These are phyloP conservation scores for Orussus abietinus DNA, from an alignment of 1,140 invertebrate genomes.

Conservation along the genomic window DNA sequence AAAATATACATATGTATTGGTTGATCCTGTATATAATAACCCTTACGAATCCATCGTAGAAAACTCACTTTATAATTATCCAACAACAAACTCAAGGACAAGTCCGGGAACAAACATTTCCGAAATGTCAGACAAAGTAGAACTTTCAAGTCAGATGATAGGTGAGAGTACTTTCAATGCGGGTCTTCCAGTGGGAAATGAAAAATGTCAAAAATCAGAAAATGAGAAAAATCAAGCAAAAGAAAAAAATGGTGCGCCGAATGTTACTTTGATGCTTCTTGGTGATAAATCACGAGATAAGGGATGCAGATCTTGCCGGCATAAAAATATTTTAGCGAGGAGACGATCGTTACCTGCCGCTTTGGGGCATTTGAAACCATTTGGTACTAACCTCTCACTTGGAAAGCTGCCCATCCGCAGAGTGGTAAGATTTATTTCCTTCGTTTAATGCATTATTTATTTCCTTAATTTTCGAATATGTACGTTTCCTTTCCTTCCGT, in stretches of 20 bases:
- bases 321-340: conserved; percentile 18
- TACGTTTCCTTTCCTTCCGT: background rate
- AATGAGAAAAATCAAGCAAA: background rate
- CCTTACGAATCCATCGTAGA: background rate
- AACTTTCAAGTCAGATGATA: background rate
- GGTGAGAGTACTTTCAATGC: background rate
- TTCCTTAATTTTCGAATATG: background rate
- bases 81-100: no score
- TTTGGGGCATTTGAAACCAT: conserved; percentile 19
- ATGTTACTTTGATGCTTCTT: conserved; percentile 16
- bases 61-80: background rate
- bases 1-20: no score
- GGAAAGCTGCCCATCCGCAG: conserved; percentile 27
- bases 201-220: background rate
- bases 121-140: no score
- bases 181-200: background rate
- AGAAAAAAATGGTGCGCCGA: background rate
- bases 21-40: no score
- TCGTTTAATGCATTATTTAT: conserved; percentile 8
- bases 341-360: conserved; percentile 33
- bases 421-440: no score
- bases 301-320: conserved; percentile 19
- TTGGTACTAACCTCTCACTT: conserved; percentile 11
- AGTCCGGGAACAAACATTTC: no score
- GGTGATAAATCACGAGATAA: conserved; percentile 10